Conservation (phyloP, 1,140 invertebrate genomes). For the Brachionus angularis region DNA sequence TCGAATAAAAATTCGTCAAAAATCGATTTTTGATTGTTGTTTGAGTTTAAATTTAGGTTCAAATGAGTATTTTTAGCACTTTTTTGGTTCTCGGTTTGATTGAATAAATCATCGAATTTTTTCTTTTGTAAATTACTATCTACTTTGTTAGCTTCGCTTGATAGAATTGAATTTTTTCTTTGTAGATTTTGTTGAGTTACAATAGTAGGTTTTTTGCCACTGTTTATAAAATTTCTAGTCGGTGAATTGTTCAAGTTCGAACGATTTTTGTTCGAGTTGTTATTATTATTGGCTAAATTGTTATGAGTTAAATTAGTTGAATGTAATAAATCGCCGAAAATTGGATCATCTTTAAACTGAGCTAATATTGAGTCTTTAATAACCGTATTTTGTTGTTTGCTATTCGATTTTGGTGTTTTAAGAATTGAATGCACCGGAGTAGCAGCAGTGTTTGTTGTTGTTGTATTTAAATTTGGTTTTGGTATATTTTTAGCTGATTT, state of each 20-base stretch:
- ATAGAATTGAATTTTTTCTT: slow-evolving; percentile 9
- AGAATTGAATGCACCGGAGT: not conserved
- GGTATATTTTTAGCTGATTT: slow-evolving; percentile 24
- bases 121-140: slow-evolving; percentile 38
- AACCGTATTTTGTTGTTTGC: not conserved
- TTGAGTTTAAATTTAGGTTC: not conserved
- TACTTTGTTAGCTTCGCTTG: slow-evolving; percentile 1
- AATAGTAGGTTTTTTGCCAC: not conserved
- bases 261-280: not conserved
- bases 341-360: slow-evolving; percentile 42
- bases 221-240: not conserved
- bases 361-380: slow-evolving; percentile 35
- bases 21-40: not conserved
- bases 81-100: not conserved
- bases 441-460: not conserved
- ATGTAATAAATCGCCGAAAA: slow-evolving; percentile 16
- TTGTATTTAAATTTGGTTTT: not conserved
- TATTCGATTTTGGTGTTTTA: slow-evolving; percentile 5
- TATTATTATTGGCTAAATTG: not conserved
- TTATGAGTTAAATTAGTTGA: not conserved
- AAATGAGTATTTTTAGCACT: not conserved
- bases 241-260: not conserved
- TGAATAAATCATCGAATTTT: slow-evolving; percentile 42
- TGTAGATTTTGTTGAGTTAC: not conserved
- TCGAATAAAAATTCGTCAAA: slow-evolving; percentile 38